Percentiles rank a stretch among this genome's conserved stretches.
phyloP scores from a whole-genome alignment of 2,888 invertebrate species.

The Lacanobia wlatinum region DNA sequence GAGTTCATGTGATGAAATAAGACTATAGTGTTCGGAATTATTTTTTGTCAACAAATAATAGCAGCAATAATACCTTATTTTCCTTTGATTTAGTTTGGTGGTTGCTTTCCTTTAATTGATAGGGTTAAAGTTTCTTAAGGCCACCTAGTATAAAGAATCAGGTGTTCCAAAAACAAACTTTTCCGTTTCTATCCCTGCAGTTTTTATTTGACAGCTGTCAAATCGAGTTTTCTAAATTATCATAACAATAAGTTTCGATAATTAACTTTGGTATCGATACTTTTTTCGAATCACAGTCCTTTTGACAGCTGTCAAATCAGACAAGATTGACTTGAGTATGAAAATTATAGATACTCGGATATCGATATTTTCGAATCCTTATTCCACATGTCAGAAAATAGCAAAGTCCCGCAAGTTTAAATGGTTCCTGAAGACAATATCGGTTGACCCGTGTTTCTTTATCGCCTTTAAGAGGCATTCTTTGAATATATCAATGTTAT shows the following conservation, averaged over 20 bases:
- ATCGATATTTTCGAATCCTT: slow-evolving; percentile 9
- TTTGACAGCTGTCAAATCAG: not conserved
- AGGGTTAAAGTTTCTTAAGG: too few species aligned
- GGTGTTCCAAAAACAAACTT: too few species aligned
- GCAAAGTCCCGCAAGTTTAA: slow-evolving; percentile 64
- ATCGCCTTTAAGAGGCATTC: slow-evolving; percentile 58
- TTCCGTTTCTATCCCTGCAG: too few species aligned
- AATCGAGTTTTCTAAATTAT: not conserved
- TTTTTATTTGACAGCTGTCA: not conserved
- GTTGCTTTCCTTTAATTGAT: not conserved
- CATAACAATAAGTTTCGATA: not conserved
- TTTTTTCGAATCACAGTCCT: not conserved
- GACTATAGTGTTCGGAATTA: too few species aligned
- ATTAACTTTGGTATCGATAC: not conserved
- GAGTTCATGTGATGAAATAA: not conserved
- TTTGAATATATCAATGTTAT: slow-evolving; percentile 61
- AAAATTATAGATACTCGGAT: not conserved
- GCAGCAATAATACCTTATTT: too few species aligned
- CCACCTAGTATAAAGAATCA: too few species aligned
- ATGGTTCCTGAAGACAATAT: slow-evolving; percentile 67
- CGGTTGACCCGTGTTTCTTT: slow-evolving; percentile 62
- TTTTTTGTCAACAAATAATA: too few species aligned
- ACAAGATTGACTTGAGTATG: not conserved
- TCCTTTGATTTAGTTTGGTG: not conserved
- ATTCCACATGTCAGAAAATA: slow-evolving; percentile 64